phyloP scores from a whole-genome alignment of 2,113 vertebrate species.

The Trematocara nigrifrons region DNA sequence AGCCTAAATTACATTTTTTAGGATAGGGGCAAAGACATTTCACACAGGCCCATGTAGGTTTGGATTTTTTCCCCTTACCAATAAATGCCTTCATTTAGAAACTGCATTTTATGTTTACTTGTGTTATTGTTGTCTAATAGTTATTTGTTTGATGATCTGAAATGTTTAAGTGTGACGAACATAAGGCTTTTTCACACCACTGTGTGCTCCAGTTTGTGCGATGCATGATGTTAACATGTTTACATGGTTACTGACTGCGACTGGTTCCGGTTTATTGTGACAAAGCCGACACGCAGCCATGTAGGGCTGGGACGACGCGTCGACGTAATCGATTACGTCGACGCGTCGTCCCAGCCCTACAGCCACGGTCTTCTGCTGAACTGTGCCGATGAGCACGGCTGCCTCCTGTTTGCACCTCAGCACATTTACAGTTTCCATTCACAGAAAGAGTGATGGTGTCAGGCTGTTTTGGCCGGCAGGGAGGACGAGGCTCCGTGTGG shows the following conservation, averaged over 20 bases:
- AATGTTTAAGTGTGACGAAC: background rate
- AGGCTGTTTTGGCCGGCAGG: background rate
- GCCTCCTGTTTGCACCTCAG: background rate
- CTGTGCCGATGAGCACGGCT: background rate
- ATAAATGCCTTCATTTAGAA: background rate
- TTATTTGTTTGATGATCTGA: background rate
- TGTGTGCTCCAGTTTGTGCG: background rate
- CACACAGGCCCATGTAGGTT: background rate
- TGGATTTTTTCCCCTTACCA: background rate
- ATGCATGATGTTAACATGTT: background rate
- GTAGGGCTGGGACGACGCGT: background rate
- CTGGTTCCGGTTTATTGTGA: background rate
- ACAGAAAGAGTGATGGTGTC: background rate
- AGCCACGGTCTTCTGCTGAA: background rate
- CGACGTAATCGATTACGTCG: too few relatives aligned
- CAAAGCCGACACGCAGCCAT: background rate
- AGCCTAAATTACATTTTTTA: background rate
- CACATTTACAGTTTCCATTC: background rate
- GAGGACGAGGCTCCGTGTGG: background rate
- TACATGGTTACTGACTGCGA: background rate
- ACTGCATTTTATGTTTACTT: background rate
- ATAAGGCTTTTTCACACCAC: background rate
- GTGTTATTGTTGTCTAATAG: background rate
- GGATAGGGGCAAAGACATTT: background rate
- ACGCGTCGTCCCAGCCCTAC: too few relatives aligned